phyloP scores from a whole-genome alignment of 1,140 invertebrate species.

The Eulimnadia texana region DNA sequence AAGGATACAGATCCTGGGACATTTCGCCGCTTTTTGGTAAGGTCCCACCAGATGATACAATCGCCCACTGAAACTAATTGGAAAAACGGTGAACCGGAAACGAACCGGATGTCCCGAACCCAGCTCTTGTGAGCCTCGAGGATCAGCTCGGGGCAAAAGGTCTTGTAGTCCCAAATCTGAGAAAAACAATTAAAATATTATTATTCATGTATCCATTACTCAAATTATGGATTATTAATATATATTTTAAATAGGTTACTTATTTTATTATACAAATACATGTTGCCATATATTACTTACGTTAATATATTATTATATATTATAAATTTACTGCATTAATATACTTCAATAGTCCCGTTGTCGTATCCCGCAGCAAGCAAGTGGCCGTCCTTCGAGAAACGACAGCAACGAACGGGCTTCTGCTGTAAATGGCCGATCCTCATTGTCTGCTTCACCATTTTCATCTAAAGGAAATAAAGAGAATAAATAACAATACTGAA shows the following conservation, averaged over 20 bases:
- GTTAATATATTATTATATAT: too few relatives aligned
- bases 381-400: constrained; percentile 8
- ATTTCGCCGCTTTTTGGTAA: not conserved
- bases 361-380: constrained; percentile 13
- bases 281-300: too few relatives aligned
- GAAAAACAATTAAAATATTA: not conserved
- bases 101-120: constrained; percentile 13
- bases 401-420: constrained; percentile 2
- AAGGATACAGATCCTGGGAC: not conserved
- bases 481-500: not conserved
- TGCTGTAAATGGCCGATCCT: constrained; percentile 1
- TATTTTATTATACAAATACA: too few relatives aligned
- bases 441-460: not conserved
- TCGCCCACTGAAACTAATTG: constrained; percentile 13
- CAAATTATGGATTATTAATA: not conserved
- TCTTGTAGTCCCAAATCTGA: constrained; percentile 7
- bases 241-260: not conserved
- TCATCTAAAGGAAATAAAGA: not conserved
- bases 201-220: not conserved
- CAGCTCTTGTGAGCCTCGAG: constrained; percentile 7
- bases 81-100: constrained; percentile 4
- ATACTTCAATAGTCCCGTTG: constrained; percentile 12
- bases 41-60: constrained; percentile 12
- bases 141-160: not conserved
- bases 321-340: not conserved